A percentile compares a stretch with the other conserved stretches of the same genome.
These are phyloP conservation scores for Latrodectus hesperus DNA, from an alignment of 2,888 invertebrate species.

Conservation along the genomic window DNA sequence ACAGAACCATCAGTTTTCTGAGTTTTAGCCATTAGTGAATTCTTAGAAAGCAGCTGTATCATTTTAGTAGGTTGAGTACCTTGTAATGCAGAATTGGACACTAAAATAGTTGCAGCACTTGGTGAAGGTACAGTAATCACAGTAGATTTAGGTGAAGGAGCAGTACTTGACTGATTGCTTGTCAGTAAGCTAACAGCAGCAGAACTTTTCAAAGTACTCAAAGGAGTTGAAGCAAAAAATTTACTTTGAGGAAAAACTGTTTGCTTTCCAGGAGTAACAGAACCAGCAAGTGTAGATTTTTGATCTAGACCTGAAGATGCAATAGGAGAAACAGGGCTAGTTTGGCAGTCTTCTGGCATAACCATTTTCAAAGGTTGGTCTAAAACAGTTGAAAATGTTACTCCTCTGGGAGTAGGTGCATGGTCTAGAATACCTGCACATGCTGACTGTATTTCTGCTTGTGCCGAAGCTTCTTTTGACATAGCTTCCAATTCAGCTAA, in stretches of 20 bases:
- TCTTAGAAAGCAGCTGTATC: conserved; percentile 42
- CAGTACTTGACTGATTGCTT: conserved; percentile 7
- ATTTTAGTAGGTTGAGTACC: conserved; percentile 43
- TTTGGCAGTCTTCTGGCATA: not conserved
- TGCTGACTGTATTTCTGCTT: not conserved
- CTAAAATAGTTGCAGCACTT: conserved; percentile 38
- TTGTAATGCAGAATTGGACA: conserved; percentile 37
- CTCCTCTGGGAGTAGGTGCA: not conserved
- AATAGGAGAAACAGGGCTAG: not conserved
- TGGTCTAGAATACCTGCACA: not conserved
- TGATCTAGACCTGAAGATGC: not conserved
- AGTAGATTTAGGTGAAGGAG: conserved; percentile 47
- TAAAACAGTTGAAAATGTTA: conserved; percentile 18
- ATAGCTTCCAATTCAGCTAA: conserved; percentile 46
- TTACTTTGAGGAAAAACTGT: conserved; percentile 29
- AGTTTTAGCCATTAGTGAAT: not conserved
- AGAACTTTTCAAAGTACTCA: conserved; percentile 37
- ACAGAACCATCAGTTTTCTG: not conserved
- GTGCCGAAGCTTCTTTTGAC: not conserved
- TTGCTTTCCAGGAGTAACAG: conserved; percentile 10
- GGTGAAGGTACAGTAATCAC: conserved; percentile 50
- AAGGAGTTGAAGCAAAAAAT: conserved; percentile 1
- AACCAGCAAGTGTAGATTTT: not conserved
- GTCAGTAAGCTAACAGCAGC: conserved; percentile 24
- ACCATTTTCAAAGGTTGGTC: conserved; percentile 10